These are phyloP conservation scores for Antennarius striatus DNA, from an alignment of 2,113 vertebrate species.

Conservation along the genomic window DNA sequence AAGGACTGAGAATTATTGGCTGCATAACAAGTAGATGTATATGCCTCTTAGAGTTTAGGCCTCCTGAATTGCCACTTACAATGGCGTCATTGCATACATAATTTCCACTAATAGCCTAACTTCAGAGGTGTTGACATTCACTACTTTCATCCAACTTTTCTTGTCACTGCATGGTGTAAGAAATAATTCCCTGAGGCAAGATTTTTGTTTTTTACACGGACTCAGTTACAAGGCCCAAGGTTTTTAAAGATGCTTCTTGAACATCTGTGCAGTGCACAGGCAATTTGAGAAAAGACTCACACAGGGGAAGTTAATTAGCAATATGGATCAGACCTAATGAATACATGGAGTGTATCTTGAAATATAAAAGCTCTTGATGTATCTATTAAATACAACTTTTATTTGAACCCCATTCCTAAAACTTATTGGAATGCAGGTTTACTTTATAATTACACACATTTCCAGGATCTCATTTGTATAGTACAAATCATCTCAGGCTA, in stretches of 20 bases:
- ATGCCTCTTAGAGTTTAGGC: slow-evolving; percentile 7
- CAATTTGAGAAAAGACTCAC: slow-evolving; percentile 63
- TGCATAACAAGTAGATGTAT: slow-evolving; percentile 15
- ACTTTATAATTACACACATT: slow-evolving; percentile 48
- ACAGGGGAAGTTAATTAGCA: slow-evolving; percentile 70
- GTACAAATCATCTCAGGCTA: slow-evolving; percentile 42
- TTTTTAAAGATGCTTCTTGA: slow-evolving; percentile 61
- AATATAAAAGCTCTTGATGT: slow-evolving; percentile 45
- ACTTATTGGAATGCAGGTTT: slow-evolving; percentile 15
- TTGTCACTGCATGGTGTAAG: slow-evolving; percentile 31
- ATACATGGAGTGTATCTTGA: slow-evolving; percentile 54
- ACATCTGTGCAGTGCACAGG: slow-evolving; percentile 67
- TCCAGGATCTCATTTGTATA: slow-evolving; percentile 52
- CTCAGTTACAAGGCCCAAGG: slow-evolving; percentile 35
- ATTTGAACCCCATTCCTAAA: slow-evolving; percentile 40
- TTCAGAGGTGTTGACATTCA: slow-evolving; percentile 47
- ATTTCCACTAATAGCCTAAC: slow-evolving; percentile 38
- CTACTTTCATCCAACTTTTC: slow-evolving; percentile 51
- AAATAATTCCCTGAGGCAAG: slow-evolving; percentile 31
- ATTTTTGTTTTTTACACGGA: slow-evolving; percentile 31
- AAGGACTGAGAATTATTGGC: neutral
- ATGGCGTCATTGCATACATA: slow-evolving; percentile 20
- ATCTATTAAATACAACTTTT: slow-evolving; percentile 62
- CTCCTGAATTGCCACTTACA: slow-evolving; percentile 30
- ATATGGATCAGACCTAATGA: slow-evolving; percentile 69